Base-by-base conservation (phyloP, 1,140 invertebrate genomes). In the Centruroides vittatus region DNA sequence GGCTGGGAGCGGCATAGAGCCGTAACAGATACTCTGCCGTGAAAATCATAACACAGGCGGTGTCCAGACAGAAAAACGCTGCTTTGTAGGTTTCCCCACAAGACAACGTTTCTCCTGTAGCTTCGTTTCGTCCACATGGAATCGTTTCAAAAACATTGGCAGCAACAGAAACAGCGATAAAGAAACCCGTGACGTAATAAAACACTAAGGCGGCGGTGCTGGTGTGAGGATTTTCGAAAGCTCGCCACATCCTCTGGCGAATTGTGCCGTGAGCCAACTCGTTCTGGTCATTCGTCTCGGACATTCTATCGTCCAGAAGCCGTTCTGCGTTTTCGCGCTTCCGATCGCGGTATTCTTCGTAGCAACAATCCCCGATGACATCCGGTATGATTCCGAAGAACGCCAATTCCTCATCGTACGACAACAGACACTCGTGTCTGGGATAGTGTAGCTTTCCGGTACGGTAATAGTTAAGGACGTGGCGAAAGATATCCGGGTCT, bases 1-100 rank as follows among this genome's bases (percentile, higher is more conserved):
- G 81, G 75, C 95, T 91, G 5, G 97, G 97, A 3, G 97, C 96
- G 6, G 96, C 96, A 75, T 96, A 99, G 67, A 99, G 79, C 69
- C 96, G 83, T 63, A 99, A 79, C 60, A 98, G 78, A 76, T 99
- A 99, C 74, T 99, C 96, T 11, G 94, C 92, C 3, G 96, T 99
- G 79, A 99, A 99, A 67, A 99, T 99, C 90, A 99, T 99, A 55
- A 99, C 97, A 77, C 97, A 99, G 59, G 96, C 97, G 3, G 96
- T 99, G 78, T 99, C 96, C 73, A 99, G 77, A 73, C 95, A 98
- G 80, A 99, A 99, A 79, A 99, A 98, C 57, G 93, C 90, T 66
- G 93, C 89, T 76, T 96, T 93, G 78, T 96, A 99, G 59, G 90
- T 83, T 75, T 99, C 96, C 51, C 97, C 96, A 74, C 95, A 99